Evolutionary conservation across 2,888 invertebrate genomes (phyloP).

Genomic region (Agrilus mali): DNA sequence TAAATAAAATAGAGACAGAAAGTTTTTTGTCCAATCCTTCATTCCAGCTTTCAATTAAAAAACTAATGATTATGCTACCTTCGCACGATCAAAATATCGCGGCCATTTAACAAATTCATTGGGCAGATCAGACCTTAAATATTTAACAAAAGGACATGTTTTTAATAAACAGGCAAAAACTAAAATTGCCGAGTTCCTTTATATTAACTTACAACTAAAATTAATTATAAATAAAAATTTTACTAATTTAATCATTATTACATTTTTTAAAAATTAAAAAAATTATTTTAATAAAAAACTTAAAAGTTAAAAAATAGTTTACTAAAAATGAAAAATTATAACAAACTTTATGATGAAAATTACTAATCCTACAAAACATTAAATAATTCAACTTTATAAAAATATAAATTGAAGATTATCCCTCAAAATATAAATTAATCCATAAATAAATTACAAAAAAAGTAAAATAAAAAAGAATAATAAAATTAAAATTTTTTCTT

Average conservation of each 20-base stretch:
- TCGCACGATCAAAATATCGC: slow-evolving; percentile 68
- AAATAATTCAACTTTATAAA: slow-evolving; percentile 35
- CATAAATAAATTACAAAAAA: slow-evolving; percentile 24
- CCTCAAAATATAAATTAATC: slow-evolving; percentile 40
- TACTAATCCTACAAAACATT: slow-evolving; percentile 43
- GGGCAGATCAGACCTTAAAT: slow-evolving; percentile 61
- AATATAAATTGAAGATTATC: slow-evolving; percentile 47
- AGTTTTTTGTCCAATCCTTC: slow-evolving; percentile 58
- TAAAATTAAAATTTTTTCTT: slow-evolving; percentile 46
- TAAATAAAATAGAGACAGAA: slow-evolving; percentile 43
- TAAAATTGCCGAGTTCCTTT: slow-evolving; percentile 52
- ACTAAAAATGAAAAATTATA: slow-evolving; percentile 37
- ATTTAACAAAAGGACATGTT: slow-evolving; percentile 54
- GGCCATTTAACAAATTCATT: slow-evolving; percentile 60
- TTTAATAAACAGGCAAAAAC: slow-evolving; percentile 65
- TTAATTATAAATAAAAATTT: slow-evolving; percentile 22
- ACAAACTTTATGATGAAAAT: slow-evolving; percentile 39
- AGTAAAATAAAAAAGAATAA: slow-evolving; percentile 24
- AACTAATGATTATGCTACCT: slow-evolving; percentile 73
- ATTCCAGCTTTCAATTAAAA: slow-evolving; percentile 70
- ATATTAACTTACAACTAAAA: slow-evolving; percentile 25
- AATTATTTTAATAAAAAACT: slow-evolving; percentile 31
- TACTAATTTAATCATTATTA: slow-evolving; percentile 51
- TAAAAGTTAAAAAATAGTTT: slow-evolving; percentile 34
- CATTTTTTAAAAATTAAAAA: slow-evolving; percentile 32